A percentile compares a stretch with the other conserved stretches of the same genome.
Conservation (phyloP, 2,113 vertebrate species). For the Actenoides lindsayi region DNA sequence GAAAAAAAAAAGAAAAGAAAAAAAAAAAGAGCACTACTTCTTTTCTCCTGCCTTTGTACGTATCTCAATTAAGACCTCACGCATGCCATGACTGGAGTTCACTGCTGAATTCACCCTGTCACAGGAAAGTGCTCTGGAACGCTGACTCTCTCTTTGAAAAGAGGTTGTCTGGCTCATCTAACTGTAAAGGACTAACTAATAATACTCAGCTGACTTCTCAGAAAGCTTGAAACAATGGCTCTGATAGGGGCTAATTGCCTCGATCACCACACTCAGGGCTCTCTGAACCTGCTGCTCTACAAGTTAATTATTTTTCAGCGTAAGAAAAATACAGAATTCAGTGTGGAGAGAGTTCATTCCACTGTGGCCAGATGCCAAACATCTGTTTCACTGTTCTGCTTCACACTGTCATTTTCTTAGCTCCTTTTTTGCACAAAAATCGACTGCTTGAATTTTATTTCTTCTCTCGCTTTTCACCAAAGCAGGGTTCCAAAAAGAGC, state of each 20-base stretch:
- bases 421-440: background rate
- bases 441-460: background rate
- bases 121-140: background rate
- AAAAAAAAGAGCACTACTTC: background rate
- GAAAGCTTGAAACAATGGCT: slow-evolving; percentile 26
- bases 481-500: accelerated
- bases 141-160: background rate
- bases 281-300: slow-evolving; percentile 35
- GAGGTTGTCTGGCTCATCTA: slow-evolving; percentile 3
- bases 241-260: slow-evolving; percentile 52
- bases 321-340: slow-evolving; percentile 42
- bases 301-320: slow-evolving; percentile 54
- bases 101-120: background rate
- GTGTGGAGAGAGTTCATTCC: slow-evolving; percentile 19
- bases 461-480: background rate
- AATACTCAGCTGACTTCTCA: slow-evolving; percentile 11
- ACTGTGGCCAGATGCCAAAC: slow-evolving; percentile 13
- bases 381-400: background rate
- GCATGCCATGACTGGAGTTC: background rate
- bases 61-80: background rate
- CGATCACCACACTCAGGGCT: background rate
- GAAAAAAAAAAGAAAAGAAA: background rate
- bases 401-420: background rate
- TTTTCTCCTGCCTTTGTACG: background rate
- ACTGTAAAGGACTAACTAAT: slow-evolving; percentile 30